Evolutionary conservation across 2,797 vertebrate genomes (phyloP).

Genomic region (Oreochromis grahami): DNA sequence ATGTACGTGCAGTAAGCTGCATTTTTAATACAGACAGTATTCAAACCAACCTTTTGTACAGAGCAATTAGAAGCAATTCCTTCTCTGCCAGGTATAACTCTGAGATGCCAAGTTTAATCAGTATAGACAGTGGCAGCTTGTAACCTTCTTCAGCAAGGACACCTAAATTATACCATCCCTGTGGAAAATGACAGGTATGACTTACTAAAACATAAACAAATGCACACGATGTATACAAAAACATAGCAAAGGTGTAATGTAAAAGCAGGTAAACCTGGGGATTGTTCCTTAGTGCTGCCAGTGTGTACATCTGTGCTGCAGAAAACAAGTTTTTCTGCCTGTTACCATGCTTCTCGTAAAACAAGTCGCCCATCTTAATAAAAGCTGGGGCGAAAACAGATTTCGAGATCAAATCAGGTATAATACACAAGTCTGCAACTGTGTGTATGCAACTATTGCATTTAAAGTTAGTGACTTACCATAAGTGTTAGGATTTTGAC

Average conservation of each 20-base stretch:
- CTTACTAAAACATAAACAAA: neutral
- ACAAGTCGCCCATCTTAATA: slow-evolving; percentile 79
- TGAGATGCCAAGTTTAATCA: slow-evolving; percentile 70
- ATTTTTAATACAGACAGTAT: neutral
- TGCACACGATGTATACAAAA: neutral
- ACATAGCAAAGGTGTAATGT: neutral
- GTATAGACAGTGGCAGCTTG: slow-evolving; percentile 59
- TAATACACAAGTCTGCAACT: neutral
- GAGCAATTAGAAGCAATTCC: slow-evolving; percentile 53
- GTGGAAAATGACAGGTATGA: neutral
- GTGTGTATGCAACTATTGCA: neutral
- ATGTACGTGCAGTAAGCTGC: neutral
- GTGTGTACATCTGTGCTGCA: slow-evolving; percentile 78
- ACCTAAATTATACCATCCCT: slow-evolving; percentile 83
- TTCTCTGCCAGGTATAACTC: slow-evolving; percentile 61
- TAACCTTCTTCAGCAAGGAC: slow-evolving; percentile 74
- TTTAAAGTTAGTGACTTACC: slow-evolving; percentile 48
- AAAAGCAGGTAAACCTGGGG: slow-evolving; percentile 72
- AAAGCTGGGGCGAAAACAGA: slow-evolving; percentile 61
- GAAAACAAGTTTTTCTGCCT: slow-evolving; percentile 55
- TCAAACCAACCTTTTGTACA: slow-evolving; percentile 71
- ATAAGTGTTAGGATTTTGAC: slow-evolving; percentile 64
- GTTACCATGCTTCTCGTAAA: slow-evolving; percentile 52
- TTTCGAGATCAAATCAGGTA: neutral
- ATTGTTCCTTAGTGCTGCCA: slow-evolving; percentile 69